Base-by-base conservation (phyloP, 2,888 invertebrate genomes). In the Dyspetes luteomarginatus region DNA sequence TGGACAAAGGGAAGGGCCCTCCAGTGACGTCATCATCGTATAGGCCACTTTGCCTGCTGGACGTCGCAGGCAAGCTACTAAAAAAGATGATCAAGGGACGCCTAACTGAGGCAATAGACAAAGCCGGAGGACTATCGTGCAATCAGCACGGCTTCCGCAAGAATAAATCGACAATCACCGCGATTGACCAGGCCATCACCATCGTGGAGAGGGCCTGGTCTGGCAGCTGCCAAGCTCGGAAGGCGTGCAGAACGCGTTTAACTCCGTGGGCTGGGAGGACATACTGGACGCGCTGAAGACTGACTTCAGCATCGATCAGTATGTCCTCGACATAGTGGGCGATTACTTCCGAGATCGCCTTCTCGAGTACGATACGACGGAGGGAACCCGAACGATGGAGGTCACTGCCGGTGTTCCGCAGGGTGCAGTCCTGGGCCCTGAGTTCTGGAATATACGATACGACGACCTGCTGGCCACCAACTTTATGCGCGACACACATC, bases 361-460 rank as follows among this genome's bases (percentile, higher is more conserved):
- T n/a, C 76, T 83, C n/a, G 55, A 55, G 30, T 82, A 76, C 50
- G 64, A 79, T 43, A 78, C 81, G 17, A 74, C 60, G 26, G 74
- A 83, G 22, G 81, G 81, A 24, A n/a, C 45, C 41, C 60, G 73
- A 26, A 60, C 48, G 41, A 62, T 60, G 41, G 55, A 50, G 26
- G 64, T 83, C 36, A 82, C 78, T n/a, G 71, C 76, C 22, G 80
- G 83, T 12, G 77, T 74, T 7, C 71, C 67, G 5, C 83, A 84
- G 55, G 84, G 83, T 2, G 50, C 81, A 5, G 65, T 77, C 22
- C 67, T 82, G 24, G 81, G 81, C 36, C 84, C 82, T 7, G 78
- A 71, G 48, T 55, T 84, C n/a, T 85, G 82, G 82, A 84, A 84
- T 60, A 45, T 80, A 7, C 58, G 62, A 15, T 83, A 84, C 72